phyloP scores from a whole-genome alignment of 1,140 invertebrate species.

The roundworm (Caenorhabditis elegans) region DNA sequence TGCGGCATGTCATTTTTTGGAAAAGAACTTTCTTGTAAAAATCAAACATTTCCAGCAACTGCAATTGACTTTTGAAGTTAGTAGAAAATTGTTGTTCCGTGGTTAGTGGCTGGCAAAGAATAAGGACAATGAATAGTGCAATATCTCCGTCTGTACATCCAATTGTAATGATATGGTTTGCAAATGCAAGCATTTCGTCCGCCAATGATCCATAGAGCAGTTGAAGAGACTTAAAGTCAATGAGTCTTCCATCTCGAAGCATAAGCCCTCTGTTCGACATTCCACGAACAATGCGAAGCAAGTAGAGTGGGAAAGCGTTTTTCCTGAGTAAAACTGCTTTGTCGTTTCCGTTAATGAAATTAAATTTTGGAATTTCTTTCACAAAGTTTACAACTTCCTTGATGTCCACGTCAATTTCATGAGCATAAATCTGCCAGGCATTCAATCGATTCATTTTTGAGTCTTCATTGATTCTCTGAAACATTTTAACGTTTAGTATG shows the following conservation, averaged over 20 bases:
- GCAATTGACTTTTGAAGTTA: neutral
- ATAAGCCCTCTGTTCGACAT: neutral
- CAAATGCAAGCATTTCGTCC: neutral
- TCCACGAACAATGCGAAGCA: neutral
- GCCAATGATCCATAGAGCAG: neutral
- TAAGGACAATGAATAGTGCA: neutral
- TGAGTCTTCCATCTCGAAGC: neutral
- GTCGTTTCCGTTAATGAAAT: neutral
- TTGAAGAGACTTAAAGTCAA: neutral
- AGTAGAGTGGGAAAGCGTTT: neutral
- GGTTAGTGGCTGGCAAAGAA: neutral
- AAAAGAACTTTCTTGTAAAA: neutral
- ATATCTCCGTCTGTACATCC: neutral
- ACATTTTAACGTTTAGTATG: neutral
- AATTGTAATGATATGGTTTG: neutral
- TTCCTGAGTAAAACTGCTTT: neutral
- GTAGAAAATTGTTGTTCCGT: neutral
- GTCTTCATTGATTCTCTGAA: neutral
- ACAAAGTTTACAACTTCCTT: neutral
- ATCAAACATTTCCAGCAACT: neutral
- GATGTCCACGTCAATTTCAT: neutral
- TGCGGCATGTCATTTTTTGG: no score
- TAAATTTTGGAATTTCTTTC: neutral
- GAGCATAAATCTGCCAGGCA: slow-evolving; percentile 28
- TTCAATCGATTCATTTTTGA: neutral